phyloP scores from a whole-genome alignment of 2,888 invertebrate species.

The Cloeon dipterum region DNA sequence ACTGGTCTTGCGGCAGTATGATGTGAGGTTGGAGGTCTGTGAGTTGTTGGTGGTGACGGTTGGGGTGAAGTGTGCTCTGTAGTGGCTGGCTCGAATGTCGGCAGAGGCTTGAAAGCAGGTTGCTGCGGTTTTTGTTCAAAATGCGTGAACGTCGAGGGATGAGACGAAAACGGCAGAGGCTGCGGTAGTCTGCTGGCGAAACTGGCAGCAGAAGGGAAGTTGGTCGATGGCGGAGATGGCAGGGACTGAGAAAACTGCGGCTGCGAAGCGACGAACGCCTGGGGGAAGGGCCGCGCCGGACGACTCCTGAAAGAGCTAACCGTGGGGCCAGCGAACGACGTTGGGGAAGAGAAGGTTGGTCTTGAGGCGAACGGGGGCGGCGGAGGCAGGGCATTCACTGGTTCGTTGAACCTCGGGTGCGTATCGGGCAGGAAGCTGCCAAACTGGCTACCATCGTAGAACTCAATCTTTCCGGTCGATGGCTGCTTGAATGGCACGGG shows the following conservation, averaged over 20 bases:
- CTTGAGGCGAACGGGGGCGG: constrained; percentile 12
- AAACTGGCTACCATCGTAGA: constrained; percentile 14
- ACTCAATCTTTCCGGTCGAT: constrained; percentile 15
- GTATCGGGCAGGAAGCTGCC: constrained; percentile 11
- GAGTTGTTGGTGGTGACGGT: constrained; percentile 4
- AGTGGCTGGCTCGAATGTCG: no score
- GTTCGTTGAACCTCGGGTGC: constrained; percentile 18
- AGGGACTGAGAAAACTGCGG: neutral
- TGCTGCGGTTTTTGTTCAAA: constrained; percentile 6
- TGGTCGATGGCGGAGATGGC: constrained; percentile 14
- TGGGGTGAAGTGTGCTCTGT: constrained; percentile 6
- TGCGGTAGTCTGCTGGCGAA: no score
- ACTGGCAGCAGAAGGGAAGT: constrained; percentile 11
- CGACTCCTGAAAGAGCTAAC: no score
- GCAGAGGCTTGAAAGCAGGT: no score
- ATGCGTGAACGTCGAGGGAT: neutral
- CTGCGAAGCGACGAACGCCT: no score
- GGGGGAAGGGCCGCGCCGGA: neutral
- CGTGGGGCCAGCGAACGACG: no score
- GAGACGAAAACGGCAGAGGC: no score
- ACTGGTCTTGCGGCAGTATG: constrained; percentile 10
- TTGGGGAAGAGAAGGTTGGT: neutral
- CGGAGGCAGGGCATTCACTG: constrained; percentile 14
- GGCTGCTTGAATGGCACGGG: constrained; percentile 2
- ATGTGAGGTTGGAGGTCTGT: constrained; percentile 1